These are phyloP conservation scores for Syngnathus rostellatus DNA, from an alignment of 2,797 vertebrate species.

Conservation along the genomic window DNA sequence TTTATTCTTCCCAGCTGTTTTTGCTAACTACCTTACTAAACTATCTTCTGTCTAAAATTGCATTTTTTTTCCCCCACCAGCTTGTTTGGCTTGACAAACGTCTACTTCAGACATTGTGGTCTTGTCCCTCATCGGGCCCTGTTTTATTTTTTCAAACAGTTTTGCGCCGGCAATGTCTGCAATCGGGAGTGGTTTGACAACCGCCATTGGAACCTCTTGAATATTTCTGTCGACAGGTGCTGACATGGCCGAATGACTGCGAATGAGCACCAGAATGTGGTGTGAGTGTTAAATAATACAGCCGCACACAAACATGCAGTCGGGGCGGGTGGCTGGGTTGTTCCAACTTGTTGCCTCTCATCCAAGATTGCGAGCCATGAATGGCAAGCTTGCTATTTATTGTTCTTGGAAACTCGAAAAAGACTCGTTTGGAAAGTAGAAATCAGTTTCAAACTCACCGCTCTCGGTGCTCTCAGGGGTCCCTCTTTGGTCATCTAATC, in stretches of 20 bases:
- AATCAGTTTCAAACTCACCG: conserved; percentile 59
- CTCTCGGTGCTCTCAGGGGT: conserved; percentile 81
- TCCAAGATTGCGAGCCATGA: conserved; percentile 16
- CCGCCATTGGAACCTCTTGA: conserved; percentile 36
- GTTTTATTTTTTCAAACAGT: too few relatives aligned
- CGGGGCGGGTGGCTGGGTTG: conserved; percentile 9
- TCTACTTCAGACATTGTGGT: background rate
- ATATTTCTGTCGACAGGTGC: conserved; percentile 27
- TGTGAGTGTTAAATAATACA: conserved; percentile 11
- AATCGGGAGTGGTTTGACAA: conserved; percentile 25
- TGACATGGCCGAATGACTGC: conserved; percentile 20
- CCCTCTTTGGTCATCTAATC: conserved; percentile 80
- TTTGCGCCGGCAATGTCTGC: conserved; percentile 13
- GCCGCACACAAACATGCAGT: background rate
- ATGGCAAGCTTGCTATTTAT: conserved; percentile 1
- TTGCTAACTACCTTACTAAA: background rate
- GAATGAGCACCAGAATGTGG: conserved; percentile 10
- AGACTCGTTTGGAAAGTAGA: too few relatives aligned
- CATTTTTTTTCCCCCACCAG: background rate
- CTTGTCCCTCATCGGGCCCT: background rate
- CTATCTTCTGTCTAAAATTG: background rate
- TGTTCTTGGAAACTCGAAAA: background rate
- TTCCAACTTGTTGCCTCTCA: conserved; percentile 37
- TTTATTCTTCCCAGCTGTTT: background rate
- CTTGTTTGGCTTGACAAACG: background rate